Percentiles rank a stretch among this genome's conserved stretches.
Evolutionary conservation across 2,888 invertebrate genomes (phyloP).

Genomic region (Ichneumoninae sp.): DNA sequence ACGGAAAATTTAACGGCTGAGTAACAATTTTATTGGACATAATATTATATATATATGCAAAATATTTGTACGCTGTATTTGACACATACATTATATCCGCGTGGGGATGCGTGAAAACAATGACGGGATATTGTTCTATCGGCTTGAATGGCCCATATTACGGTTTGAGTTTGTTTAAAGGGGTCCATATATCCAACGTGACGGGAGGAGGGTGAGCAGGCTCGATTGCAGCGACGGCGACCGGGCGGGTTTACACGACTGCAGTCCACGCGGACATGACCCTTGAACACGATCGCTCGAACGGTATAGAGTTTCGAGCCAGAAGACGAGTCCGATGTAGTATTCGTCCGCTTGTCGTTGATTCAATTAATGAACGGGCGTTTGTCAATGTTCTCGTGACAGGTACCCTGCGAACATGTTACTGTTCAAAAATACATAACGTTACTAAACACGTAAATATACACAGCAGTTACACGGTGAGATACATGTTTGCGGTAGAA

Average conservation of each 20-base stretch:
- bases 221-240: conserved; percentile 47
- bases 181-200: conserved; percentile 77
- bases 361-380: no score
- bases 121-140: conserved; percentile 78
- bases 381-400: background rate
- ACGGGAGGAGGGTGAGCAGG: conserved; percentile 44
- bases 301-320: conserved; percentile 1
- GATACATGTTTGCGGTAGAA: background rate
- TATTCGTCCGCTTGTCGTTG: background rate
- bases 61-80: no score
- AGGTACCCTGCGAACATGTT: background rate
- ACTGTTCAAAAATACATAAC: background rate
- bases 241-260: conserved; percentile 33
- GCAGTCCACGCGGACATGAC: conserved; percentile 36
- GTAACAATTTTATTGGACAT: background rate
- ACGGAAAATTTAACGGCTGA: background rate
- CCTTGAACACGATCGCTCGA: conserved; percentile 59
- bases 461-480: no score
- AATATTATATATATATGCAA: background rate
- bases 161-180: conserved; percentile 80
- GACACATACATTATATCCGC: no score
- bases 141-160: conserved; percentile 82
- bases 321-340: background rate
- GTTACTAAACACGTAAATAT: no score
- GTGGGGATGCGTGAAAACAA: background rate